Evolutionary conservation across 2,797 vertebrate genomes (phyloP).

Genomic region (Catostomus latipinnis): DNA sequence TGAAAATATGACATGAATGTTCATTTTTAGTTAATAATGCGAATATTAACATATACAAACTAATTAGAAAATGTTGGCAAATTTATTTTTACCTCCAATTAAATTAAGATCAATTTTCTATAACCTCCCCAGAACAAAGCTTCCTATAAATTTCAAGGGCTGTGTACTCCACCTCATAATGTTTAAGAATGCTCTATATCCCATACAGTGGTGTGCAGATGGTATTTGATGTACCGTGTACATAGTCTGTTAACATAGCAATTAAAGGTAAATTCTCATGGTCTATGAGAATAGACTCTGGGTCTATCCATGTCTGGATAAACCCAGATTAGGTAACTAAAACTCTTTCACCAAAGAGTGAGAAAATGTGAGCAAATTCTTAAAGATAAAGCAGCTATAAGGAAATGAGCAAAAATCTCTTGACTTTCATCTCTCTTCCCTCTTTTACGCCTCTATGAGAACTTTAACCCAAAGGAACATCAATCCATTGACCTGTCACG

Average conservation of each 20-base stretch:
- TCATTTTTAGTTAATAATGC: too few species aligned
- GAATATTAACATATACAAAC: too few species aligned
- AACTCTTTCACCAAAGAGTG: slow-evolving; percentile 3
- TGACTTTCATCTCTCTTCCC: slow-evolving; percentile 26
- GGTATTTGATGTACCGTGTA: too few species aligned
- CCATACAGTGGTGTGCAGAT: too few species aligned
- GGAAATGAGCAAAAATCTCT: slow-evolving; percentile 26
- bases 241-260: too few species aligned
- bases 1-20: too few species aligned
- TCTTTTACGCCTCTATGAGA: not conserved
- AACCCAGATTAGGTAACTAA: not conserved
- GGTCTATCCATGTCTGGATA: not conserved
- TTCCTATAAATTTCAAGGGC: not conserved
- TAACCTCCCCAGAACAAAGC: not conserved
- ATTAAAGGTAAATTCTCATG: too few species aligned
- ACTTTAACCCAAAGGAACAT: slow-evolving; percentile 38
- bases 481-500: slow-evolving; percentile 8
- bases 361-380: slow-evolving; percentile 26
- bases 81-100: too few species aligned
- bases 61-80: too few species aligned
- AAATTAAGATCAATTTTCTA: too few species aligned
- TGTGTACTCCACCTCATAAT: not conserved
- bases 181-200: too few species aligned
- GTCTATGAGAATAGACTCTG: too few species aligned
- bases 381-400: slow-evolving; percentile 16